Conservation (phyloP, 2,888 invertebrate genomes). For the Kuschelorhynchus macadamiae region DNA sequence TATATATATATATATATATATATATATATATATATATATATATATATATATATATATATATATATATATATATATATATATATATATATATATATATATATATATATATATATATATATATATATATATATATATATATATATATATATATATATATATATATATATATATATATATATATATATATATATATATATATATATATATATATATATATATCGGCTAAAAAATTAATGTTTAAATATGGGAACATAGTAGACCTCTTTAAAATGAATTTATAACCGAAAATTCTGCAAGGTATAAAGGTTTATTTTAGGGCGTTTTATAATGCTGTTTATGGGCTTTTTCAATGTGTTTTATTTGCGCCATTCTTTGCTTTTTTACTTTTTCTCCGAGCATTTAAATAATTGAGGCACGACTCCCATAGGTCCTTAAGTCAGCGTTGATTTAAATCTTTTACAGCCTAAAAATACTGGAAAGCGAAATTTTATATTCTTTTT, state of each 20-base stretch:
- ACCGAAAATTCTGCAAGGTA: slow-evolving; percentile 42
- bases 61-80: no score
- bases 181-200: no score
- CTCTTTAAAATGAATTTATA: slow-evolving; percentile 46
- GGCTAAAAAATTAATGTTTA: no score
- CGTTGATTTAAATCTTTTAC: slow-evolving; percentile 49
- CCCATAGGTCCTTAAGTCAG: slow-evolving; percentile 50
- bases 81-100: no score
- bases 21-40: no score
- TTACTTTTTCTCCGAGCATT: slow-evolving; percentile 47
- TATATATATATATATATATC: no score
- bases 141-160: no score
- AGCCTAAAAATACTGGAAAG: slow-evolving; percentile 27
- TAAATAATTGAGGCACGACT: slow-evolving; percentile 50
- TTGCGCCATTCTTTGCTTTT: slow-evolving; percentile 48
- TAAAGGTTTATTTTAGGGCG: slow-evolving; percentile 49
- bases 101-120: no score
- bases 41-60: no score
- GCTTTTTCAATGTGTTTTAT: slow-evolving; percentile 51
- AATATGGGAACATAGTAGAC: slow-evolving; percentile 29
- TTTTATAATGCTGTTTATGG: slow-evolving; percentile 52
- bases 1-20: no score
- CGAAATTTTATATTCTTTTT: slow-evolving; percentile 8
- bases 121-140: no score
- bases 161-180: no score